Evolutionary conservation across 2,113 vertebrate genomes (phyloP).

Genomic region (Phodopus roborovskii): DNA sequence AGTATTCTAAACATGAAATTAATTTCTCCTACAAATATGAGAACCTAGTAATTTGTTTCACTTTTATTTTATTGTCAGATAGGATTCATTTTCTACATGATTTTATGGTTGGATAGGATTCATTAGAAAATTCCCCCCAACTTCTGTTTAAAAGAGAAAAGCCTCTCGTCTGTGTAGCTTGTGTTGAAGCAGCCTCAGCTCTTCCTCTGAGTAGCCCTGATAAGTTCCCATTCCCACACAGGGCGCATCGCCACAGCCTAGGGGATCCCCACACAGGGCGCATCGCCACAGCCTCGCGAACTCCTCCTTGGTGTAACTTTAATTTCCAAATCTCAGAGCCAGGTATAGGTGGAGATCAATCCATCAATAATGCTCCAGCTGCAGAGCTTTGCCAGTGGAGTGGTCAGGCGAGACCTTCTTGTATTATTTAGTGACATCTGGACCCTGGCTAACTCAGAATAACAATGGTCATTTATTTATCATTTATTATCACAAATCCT

Average conservation of each 20-base stretch:
- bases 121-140: constrained; percentile 85
- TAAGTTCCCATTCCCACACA: constrained; percentile 61
- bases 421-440: neutral
- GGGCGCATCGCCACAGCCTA: neutral
- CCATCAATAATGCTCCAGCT: constrained; percentile 5
- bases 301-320: constrained; percentile 72
- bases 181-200: constrained; percentile 65
- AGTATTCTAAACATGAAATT: constrained; percentile 91
- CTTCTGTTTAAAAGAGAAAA: constrained; percentile 74
- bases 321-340: constrained; percentile 77
- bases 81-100: constrained; percentile 87
- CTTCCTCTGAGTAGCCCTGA: constrained; percentile 74
- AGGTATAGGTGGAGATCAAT: constrained; percentile 72
- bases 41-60: constrained; percentile 87
- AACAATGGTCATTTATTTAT: neutral
- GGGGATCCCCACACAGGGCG: constrained; percentile 49
- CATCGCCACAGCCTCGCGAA: constrained; percentile 23
- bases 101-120: constrained; percentile 89
- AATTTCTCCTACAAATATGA: constrained; percentile 86
- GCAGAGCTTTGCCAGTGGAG: neutral
- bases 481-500: neutral
- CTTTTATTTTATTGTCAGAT: constrained; percentile 91
- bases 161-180: constrained; percentile 64
- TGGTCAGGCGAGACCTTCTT: neutral
- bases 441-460: neutral